phyloP scores from a whole-genome alignment of 2,797 vertebrate species.

The Enteromius thamalakanensis region DNA sequence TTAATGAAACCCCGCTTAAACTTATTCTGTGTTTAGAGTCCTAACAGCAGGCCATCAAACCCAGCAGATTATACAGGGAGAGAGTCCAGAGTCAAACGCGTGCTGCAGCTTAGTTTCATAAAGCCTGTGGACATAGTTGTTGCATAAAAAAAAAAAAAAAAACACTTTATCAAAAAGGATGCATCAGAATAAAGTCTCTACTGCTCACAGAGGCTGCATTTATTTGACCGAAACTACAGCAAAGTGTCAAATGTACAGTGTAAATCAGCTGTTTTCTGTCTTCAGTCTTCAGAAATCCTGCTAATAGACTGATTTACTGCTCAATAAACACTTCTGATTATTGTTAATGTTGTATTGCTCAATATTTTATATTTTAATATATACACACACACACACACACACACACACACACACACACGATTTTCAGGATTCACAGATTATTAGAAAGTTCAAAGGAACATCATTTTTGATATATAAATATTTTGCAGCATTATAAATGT shows the following conservation, averaged over 20 bases:
- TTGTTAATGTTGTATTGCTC: neutral
- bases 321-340: neutral
- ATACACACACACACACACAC: too few relatives aligned
- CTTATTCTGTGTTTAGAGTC: conserved; percentile 2
- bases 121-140: neutral
- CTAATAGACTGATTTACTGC: neutral
- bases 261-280: too few relatives aligned
- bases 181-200: neutral
- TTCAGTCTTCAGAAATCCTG: neutral
- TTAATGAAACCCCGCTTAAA: conserved; percentile 32
- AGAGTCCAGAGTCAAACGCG: neutral
- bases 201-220: neutral
- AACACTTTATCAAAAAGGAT: neutral
- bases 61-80: neutral
- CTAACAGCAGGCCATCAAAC: conserved; percentile 14
- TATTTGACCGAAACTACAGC: neutral
- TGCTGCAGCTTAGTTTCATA: neutral
- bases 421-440: neutral
- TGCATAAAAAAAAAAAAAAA: too few relatives aligned
- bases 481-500: neutral
- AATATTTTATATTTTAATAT: too few relatives aligned
- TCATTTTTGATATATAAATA: neutral
- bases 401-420: too few relatives aligned
- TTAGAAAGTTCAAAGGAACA: neutral
- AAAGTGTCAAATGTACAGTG: neutral